Percentiles rank a stretch among this genome's conserved stretches.
Conservation (phyloP, 2,888 invertebrate genomes). For the Pheosia tremula region DNA sequence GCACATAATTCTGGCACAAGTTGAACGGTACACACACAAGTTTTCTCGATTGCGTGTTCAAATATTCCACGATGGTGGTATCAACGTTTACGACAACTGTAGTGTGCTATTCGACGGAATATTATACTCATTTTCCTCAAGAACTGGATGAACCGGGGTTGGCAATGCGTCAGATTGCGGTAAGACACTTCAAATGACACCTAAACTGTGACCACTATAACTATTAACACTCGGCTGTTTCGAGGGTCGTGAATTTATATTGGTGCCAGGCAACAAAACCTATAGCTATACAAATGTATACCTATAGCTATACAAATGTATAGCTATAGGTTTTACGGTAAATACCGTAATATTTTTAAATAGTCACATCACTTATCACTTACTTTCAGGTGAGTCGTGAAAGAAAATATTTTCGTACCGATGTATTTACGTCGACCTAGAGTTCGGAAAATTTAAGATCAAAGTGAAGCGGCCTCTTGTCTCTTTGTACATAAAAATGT, state of each 20-base stretch:
- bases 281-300: too few relatives aligned
- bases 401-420: conserved; percentile 7
- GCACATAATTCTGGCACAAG: background rate
- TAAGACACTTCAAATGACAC: background rate
- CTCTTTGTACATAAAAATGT: conserved; percentile 5
- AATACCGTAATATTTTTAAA: background rate
- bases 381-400: background rate
- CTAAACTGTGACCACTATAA: too few relatives aligned
- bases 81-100: background rate
- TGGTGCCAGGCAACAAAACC: too few relatives aligned
- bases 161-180: background rate
- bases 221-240: too few relatives aligned
- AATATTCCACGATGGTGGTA: conserved; percentile 3
- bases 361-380: background rate
- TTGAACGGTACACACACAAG: conserved; percentile 12
- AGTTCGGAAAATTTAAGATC: conserved; percentile 2
- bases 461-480: conserved; percentile 9
- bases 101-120: background rate
- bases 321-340: too few relatives aligned
- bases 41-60: background rate
- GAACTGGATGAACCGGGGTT: background rate
- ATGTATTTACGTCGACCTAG: conserved; percentile 7
- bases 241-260: too few relatives aligned
- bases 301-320: too few relatives aligned
- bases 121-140: background rate